These are phyloP conservation scores for Chrysoperla carnea DNA, from an alignment of 1,140 invertebrate genomes.

Conservation along the genomic window DNA sequence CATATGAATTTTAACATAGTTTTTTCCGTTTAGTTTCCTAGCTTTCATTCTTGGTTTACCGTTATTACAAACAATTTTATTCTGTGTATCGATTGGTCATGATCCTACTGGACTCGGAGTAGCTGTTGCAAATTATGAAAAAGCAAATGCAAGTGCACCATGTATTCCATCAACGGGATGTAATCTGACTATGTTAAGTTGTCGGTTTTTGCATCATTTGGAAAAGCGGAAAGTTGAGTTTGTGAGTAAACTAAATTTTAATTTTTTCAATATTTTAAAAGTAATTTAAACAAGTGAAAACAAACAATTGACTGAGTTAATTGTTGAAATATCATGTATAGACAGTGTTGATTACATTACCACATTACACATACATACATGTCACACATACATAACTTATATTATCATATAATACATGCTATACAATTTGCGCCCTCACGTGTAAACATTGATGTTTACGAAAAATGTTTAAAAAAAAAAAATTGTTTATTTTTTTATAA, in stretches of 20 bases:
- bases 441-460: too few relatives aligned
- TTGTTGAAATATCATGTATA: too few relatives aligned
- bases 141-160: slow-evolving; percentile 34
- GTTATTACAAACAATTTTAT: slow-evolving; percentile 85
- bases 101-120: slow-evolving; percentile 71
- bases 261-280: slow-evolving; percentile 1
- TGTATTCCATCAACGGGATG: slow-evolving; percentile 29
- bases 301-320: too few relatives aligned
- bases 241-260: slow-evolving; percentile 14
- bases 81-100: slow-evolving; percentile 84
- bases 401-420: too few relatives aligned
- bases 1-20: too few relatives aligned
- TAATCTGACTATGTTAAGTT: slow-evolving; percentile 50
- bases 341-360: too few relatives aligned
- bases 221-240: slow-evolving; percentile 37
- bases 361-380: too few relatives aligned
- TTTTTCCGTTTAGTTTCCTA: slow-evolving; percentile 47
- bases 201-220: slow-evolving; percentile 52
- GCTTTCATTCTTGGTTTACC: slow-evolving; percentile 84
- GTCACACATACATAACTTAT: too few relatives aligned
- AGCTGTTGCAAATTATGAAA: slow-evolving; percentile 74
- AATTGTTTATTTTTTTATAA: too few relatives aligned
- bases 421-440: too few relatives aligned
- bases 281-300: neutral
- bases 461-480: too few relatives aligned